A percentile compares a stretch with the other conserved stretches of the same genome.
phyloP scores from a whole-genome alignment of 2,888 invertebrate genomes.

The Hemithea aestivaria region DNA sequence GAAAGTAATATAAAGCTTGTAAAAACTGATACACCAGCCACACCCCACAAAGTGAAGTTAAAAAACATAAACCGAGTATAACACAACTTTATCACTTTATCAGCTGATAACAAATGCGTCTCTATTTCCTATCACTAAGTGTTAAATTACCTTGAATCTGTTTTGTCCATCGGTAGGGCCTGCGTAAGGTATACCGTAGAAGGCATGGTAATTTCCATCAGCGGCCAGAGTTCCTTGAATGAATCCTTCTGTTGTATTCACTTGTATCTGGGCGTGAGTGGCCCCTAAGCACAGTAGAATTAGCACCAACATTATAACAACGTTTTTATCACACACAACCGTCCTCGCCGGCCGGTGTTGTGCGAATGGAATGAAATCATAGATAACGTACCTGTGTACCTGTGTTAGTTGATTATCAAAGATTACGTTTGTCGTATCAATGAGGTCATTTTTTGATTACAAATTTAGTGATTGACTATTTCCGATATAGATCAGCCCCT shows the following conservation, averaged over 20 bases:
- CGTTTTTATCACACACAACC: conserved; percentile 16
- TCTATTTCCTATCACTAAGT: no score
- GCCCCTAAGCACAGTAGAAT: conserved; percentile 29
- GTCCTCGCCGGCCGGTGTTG: conserved; percentile 7
- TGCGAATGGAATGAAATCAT: conserved; percentile 11
- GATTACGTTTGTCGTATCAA: background rate
- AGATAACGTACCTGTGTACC: no score
- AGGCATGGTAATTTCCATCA: conserved; percentile 48
- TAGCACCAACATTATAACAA: conserved; percentile 29
- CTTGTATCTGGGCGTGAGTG: conserved; percentile 42
- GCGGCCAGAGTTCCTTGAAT: conserved; percentile 41
- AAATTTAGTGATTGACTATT: no score
- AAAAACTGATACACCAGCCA: no score
- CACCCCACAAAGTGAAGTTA: no score
- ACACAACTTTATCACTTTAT: no score
- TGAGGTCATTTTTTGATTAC: background rate
- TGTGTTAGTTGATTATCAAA: conserved; percentile 16
- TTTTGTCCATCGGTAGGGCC: conserved; percentile 43
- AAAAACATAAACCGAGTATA: no score
- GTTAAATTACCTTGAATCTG: conserved; percentile 51
- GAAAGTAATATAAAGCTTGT: no score
- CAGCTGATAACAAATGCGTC: no score
- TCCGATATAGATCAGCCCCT: no score
- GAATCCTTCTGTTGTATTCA: conserved; percentile 53
- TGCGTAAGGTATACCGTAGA: conserved; percentile 63